Evolutionary conservation across 1,140 invertebrate species (phyloP).

Genomic region (Calephelis nemesis): DNA sequence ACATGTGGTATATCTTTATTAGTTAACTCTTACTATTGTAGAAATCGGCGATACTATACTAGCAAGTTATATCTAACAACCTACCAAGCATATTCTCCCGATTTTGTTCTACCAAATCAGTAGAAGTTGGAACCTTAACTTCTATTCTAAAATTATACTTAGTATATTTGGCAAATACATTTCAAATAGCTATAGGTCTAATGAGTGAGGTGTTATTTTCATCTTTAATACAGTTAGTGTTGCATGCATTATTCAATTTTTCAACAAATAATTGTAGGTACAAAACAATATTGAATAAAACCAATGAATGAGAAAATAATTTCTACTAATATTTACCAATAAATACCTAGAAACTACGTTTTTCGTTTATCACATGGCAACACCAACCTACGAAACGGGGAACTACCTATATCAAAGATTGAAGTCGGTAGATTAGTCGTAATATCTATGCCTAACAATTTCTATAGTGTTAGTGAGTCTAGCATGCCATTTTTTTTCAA

Average conservation of each 20-base stretch:
- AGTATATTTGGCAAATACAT: slow-evolving; percentile 26
- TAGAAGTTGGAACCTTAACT: slow-evolving; percentile 32
- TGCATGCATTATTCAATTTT: slow-evolving; percentile 33
- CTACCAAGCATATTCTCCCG: slow-evolving; percentile 37
- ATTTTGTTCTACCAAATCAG: slow-evolving; percentile 31
- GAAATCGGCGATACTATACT: slow-evolving; percentile 28
- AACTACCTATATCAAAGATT: slow-evolving; percentile 48
- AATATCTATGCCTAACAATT: slow-evolving; percentile 50
- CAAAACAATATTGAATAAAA: slow-evolving; percentile 19
- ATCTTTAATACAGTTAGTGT: slow-evolving; percentile 37
- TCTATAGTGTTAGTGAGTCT: slow-evolving; percentile 65
- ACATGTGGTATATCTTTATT: slow-evolving; percentile 25
- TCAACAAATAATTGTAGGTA: slow-evolving; percentile 5
- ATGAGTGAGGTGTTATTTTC: slow-evolving; percentile 34
- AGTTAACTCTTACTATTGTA: slow-evolving; percentile 22
- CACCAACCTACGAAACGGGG: slow-evolving; percentile 46
- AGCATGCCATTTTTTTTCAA: slow-evolving; percentile 65
- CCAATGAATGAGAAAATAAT: slow-evolving; percentile 14
- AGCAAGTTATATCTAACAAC: slow-evolving; percentile 38
- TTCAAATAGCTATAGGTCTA: slow-evolving; percentile 38
- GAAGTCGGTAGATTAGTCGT: slow-evolving; percentile 41
- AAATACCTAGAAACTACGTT: slow-evolving; percentile 28
- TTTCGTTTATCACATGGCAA: slow-evolving; percentile 48
- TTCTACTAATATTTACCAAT: slow-evolving; percentile 21
- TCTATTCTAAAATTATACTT: slow-evolving; percentile 36